Conservation (phyloP, 1,140 invertebrate genomes). For the Coelopa frigida region DNA sequence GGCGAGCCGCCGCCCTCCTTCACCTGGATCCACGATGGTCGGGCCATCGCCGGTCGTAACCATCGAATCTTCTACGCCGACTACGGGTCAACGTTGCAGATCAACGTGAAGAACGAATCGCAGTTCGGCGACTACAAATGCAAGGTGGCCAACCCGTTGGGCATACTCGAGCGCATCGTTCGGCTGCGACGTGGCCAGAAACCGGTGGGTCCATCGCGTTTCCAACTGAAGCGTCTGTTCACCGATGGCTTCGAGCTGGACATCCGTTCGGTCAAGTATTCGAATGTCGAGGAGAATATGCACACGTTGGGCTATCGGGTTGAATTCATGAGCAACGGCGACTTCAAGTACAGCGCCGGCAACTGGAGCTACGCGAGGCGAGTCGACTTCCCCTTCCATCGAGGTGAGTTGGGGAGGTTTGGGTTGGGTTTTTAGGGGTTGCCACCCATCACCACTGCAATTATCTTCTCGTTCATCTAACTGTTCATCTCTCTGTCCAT, state of each 20-base stretch:
- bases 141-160: conserved; percentile 49
- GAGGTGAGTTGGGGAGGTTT: conserved; percentile 33
- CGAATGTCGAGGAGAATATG: conserved; percentile 35
- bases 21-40: conserved; percentile 48
- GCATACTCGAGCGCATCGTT: conserved; percentile 48
- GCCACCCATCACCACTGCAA: background rate
- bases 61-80: conserved; percentile 42
- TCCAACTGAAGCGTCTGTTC: conserved; percentile 37
- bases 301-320: conserved; percentile 40
- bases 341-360: conserved; percentile 33
- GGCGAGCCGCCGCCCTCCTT: conserved; percentile 53
- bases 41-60: conserved; percentile 36
- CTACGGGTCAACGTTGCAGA: conserved; percentile 46
- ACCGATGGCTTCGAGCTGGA: conserved; percentile 43
- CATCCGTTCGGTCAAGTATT: conserved; percentile 29
- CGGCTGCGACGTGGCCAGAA: conserved; percentile 47
- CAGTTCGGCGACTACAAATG: conserved; percentile 53
- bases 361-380: conserved; percentile 42
- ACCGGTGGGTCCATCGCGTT: conserved; percentile 43
- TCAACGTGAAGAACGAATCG: conserved; percentile 45
- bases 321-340: conserved; percentile 33
- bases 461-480: too few relatives aligned
- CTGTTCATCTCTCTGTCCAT: too few relatives aligned
- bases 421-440: too few relatives aligned
- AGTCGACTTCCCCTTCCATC: conserved; percentile 32